phyloP scores from a whole-genome alignment of 2,797 vertebrate genomes.

The Rhinichthys osculus region DNA sequence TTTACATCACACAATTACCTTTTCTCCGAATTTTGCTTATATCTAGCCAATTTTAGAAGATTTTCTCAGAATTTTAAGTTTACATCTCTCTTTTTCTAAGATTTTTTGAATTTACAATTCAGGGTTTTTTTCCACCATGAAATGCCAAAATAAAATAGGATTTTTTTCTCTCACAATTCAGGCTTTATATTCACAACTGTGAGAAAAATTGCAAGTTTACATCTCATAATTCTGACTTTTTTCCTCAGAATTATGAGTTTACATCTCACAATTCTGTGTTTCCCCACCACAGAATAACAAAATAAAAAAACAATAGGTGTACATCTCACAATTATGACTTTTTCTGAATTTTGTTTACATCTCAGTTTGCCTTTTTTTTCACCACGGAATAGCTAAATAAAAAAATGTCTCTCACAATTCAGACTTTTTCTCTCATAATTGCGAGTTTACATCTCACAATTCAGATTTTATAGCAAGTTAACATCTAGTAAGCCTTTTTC shows the following conservation, averaged over 20 bases:
- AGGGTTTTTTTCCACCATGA: rapidly evolving
- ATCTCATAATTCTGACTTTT: neutral
- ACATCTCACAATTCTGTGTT: neutral
- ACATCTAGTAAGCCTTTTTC: neutral
- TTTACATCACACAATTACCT: no score
- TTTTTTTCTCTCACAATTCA: neutral
- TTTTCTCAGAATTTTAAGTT: neutral
- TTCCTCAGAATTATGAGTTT: neutral
- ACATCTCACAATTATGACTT: no score
- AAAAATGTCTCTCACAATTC: neutral
- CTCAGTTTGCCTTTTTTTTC: no score
- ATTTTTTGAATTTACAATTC: neutral
- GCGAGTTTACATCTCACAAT: neutral
- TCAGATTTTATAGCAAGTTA: neutral
- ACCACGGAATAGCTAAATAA: neutral
- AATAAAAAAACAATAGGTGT: no score
- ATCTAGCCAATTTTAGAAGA: neutral
- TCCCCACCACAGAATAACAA: neutral
- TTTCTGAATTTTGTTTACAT: no score
- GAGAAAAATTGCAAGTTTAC: no score
- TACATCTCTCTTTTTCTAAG: neutral
- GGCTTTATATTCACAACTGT: no score
- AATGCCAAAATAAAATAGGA: neutral
- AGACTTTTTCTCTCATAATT: neutral
- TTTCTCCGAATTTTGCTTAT: neutral